phyloP scores from a whole-genome alignment of 1,140 invertebrate genomes.

The Lepidotrigona ventralis region DNA sequence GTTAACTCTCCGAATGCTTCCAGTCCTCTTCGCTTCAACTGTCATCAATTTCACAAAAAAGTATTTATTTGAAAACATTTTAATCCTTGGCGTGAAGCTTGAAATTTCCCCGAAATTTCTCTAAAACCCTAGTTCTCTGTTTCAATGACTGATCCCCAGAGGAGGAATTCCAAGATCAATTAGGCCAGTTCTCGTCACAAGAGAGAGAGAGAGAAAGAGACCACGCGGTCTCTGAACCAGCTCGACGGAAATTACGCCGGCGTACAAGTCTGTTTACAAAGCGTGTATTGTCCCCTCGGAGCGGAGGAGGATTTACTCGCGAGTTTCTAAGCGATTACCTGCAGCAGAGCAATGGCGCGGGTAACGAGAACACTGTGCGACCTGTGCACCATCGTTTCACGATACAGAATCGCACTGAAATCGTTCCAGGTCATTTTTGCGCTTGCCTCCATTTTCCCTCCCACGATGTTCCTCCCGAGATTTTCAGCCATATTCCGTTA shows the following conservation, averaged over 20 bases:
- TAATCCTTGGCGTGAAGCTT: neutral
- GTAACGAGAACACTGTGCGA: neutral
- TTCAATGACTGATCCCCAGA: neutral
- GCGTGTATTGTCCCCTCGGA: conserved; percentile 19
- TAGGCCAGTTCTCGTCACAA: neutral
- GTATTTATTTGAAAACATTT: too few relatives aligned
- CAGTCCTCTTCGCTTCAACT: too few relatives aligned
- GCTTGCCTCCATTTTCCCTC: too few relatives aligned
- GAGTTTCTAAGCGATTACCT: conserved; percentile 50
- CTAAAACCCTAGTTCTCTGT: neutral
- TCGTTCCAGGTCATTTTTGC: neutral
- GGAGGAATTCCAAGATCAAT: conserved; percentile 1
- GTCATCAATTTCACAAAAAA: neutral
- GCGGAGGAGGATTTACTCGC: conserved; percentile 27
- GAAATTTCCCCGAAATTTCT: neutral
- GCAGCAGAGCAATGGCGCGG: conserved; percentile 13
- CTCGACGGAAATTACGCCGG: conserved; percentile 39
- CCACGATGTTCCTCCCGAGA: too few relatives aligned
- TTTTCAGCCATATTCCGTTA: neutral
- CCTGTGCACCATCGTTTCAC: neutral
- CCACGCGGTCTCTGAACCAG: neutral
- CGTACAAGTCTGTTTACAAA: conserved; percentile 35
- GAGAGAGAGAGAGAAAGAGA: too few relatives aligned
- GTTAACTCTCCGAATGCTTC: too few relatives aligned
- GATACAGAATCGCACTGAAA: neutral